Evolutionary conservation across 2,888 invertebrate species (phyloP).

Genomic region (Anarsia innoxiella): DNA sequence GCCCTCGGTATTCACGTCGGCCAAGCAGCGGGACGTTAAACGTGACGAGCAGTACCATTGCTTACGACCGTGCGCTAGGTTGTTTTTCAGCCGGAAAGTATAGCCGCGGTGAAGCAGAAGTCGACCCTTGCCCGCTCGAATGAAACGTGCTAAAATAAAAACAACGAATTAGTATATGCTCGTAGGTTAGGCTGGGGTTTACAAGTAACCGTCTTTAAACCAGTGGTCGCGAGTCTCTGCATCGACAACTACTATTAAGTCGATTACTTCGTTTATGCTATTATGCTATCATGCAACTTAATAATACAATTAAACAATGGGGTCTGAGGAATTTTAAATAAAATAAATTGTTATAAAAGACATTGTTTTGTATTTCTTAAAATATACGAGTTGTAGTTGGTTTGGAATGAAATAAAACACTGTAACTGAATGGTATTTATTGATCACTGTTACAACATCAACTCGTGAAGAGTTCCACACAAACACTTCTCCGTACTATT

Average conservation of each 20-base stretch:
- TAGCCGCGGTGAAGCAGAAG: conserved; percentile 65
- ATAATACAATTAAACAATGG: no score
- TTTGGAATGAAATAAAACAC: no score
- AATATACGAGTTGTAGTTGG: no score
- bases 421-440: conserved; percentile 15
- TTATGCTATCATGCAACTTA: no score
- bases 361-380: no score
- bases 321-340: no score
- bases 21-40: conserved; percentile 64
- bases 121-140: conserved; percentile 65
- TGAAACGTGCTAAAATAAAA: conserved; percentile 53
- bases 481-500: background rate
- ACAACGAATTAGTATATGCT: background rate
- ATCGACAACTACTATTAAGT: no score
- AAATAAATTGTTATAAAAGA: no score
- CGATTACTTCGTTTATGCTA: no score
- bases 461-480: conserved; percentile 2
- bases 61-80: conserved; percentile 68
- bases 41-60: conserved; percentile 71
- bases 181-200: no score
- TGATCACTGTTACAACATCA: conserved; percentile 20
- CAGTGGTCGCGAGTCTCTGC: no score
- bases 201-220: no score
- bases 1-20: conserved; percentile 68
- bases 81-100: conserved; percentile 69